These are phyloP conservation scores for Criorhina ranunculi DNA, from an alignment of 2,888 invertebrate species.

Conservation along the genomic window DNA sequence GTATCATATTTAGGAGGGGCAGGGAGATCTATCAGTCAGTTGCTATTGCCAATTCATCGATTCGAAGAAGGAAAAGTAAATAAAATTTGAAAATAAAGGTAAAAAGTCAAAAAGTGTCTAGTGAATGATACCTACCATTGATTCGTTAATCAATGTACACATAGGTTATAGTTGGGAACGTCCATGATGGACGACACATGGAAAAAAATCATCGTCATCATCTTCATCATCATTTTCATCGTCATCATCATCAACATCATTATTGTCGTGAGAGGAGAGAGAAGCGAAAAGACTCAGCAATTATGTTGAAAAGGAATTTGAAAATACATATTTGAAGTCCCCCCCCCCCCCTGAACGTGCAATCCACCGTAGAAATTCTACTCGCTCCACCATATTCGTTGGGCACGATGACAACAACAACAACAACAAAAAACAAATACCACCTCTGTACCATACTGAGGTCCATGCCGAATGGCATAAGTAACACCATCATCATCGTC, in stretches of 20 bases:
- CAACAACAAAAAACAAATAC: slow-evolving; percentile 55
- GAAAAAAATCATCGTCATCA: slow-evolving; percentile 50
- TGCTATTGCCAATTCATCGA: slow-evolving; percentile 58
- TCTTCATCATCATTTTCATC: slow-evolving; percentile 40
- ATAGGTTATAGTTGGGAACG: slow-evolving; percentile 38
- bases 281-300: slow-evolving; percentile 69
- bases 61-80: slow-evolving; percentile 64
- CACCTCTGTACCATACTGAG: slow-evolving; percentile 59
- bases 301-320: slow-evolving; percentile 73
- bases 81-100: slow-evolving; percentile 58
- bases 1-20: not conserved
- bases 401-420: slow-evolving; percentile 67
- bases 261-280: not conserved
- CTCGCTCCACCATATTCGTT: slow-evolving; percentile 70
- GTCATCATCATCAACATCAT: slow-evolving; percentile 24
- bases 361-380: slow-evolving; percentile 73
- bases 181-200: slow-evolving; percentile 74
- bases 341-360: too few relatives aligned
- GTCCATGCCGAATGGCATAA: slow-evolving; percentile 73
- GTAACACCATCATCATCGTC: slow-evolving; percentile 75
- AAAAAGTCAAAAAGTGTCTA: slow-evolving; percentile 50
- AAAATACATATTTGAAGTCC: slow-evolving; percentile 71
- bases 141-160: slow-evolving; percentile 75
- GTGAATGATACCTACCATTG: slow-evolving; percentile 41
- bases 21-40: not conserved